Evolutionary conservation across 2,797 vertebrate species (phyloP), one percentile per base, ranked within the genome.

Genomic region (Sebastes hubbsi): DNA sequence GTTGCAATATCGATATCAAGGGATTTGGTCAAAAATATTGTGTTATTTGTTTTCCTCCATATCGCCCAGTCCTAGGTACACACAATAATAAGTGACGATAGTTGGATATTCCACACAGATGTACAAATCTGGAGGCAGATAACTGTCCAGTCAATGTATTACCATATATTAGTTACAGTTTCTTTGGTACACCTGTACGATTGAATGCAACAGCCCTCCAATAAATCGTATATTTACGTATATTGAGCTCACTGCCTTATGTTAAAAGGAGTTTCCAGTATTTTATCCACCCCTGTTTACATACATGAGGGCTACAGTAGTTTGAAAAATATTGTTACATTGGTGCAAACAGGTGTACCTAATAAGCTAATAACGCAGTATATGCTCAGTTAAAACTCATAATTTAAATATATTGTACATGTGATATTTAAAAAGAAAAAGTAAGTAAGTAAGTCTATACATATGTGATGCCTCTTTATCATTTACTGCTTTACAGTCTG

Each of bases 401-500:
- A 14, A 38, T 42, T 42, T 36, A 27, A 24, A 49, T 22, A 14
- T 64, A 3, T 56, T 55, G 8, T 24, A 12, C 20, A n/a, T 25
- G 5, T 27, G 22, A 65, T 38, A 0, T 36, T 61, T 22, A 3
- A 61, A 62, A 49, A 32, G 11, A 38, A 38, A 38, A 0, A 24
- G 22, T 24, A 24, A 24, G 24, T 14, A 24, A 52, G 30, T 20
- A 10, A 8, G 3, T 24, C 20, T 42, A 42, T 14, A 6, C 38
- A 42, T 42, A 14, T 6, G 4, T 8, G 24, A 70, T 20, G 29
- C 10, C 30, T 70, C 9, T 14, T 20, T 18, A 24, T 13, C 7
- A 54, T 55, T n/a, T 8, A 25, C 27, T 49, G 52, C n/a, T 72
- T 81, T 38, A 55, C 30, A 69, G 66, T 12, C 20, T 62, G 20